Conservation (phyloP, 1,140 invertebrate species). For the Papilio polytes region DNA sequence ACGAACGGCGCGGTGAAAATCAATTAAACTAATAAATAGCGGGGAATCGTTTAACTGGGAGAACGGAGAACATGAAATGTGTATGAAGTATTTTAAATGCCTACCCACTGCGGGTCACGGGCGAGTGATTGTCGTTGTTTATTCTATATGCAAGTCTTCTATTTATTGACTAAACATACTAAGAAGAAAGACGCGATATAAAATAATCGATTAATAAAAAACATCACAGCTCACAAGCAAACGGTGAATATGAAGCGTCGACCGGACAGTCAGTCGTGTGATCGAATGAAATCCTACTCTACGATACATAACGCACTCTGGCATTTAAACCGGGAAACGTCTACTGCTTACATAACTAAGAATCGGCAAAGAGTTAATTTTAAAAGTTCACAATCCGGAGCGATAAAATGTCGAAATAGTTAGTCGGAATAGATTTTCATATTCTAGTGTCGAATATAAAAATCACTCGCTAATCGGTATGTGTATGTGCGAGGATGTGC, state of each 20-base stretch:
- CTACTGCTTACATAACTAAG: constrained; percentile 43
- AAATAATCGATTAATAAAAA: constrained; percentile 65
- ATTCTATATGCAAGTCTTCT: constrained; percentile 33
- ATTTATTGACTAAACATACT: constrained; percentile 67
- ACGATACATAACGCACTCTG: constrained; percentile 23
- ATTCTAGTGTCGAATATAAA: constrained; percentile 74
- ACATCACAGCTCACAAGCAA: constrained; percentile 80
- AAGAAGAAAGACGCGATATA: constrained; percentile 64
- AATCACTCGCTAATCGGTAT: constrained; percentile 78
- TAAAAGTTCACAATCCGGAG: constrained; percentile 53
- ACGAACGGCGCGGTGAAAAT: constrained; percentile 50
- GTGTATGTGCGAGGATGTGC: constrained; percentile 54
- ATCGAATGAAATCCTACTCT: constrained; percentile 64
- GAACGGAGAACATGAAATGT: constrained; percentile 10
- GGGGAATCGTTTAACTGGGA: constrained; percentile 7
- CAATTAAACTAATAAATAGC: constrained; percentile 31
- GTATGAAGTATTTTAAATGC: constrained; percentile 33
- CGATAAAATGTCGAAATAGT: constrained; percentile 51
- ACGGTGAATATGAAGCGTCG: constrained; percentile 60
- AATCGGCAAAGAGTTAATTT: constrained; percentile 47
- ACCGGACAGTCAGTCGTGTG: constrained; percentile 60
- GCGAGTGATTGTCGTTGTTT: neutral
- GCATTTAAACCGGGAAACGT: constrained; percentile 43
- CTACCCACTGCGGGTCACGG: neutral
- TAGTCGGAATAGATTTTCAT: constrained; percentile 82